Evolutionary conservation across 2,797 vertebrate genomes (phyloP).

Genomic region (Fistularia commersonii): DNA sequence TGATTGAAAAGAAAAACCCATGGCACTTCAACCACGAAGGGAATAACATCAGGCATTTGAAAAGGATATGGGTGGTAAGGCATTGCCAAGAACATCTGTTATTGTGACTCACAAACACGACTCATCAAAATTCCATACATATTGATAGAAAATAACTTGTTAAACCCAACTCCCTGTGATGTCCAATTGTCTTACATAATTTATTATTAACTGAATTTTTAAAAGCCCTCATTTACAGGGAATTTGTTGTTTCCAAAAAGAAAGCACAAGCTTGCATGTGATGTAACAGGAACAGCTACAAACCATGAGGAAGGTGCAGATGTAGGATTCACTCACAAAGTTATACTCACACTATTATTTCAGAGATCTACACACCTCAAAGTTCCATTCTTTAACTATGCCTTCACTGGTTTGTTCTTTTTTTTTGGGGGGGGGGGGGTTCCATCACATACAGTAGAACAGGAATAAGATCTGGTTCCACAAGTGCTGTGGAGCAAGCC

Average conservation of each 20-base stretch:
- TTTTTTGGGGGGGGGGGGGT: neutral
- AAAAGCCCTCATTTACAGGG: too few species aligned
- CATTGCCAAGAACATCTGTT: constrained; percentile 15
- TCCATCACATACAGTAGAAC: too few species aligned
- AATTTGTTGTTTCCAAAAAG: neutral
- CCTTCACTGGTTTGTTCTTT: neutral
- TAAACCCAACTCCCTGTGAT: too few species aligned
- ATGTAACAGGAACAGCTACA: neutral
- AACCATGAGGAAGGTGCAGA: too few species aligned
- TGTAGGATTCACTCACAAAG: too few species aligned
- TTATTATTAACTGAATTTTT: too few species aligned
- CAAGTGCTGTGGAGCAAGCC: constrained; percentile 17
- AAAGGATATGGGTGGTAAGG: constrained; percentile 47
- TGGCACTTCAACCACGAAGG: constrained; percentile 38
- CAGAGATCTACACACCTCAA: neutral
- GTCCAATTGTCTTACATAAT: too few species aligned
- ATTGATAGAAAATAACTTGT: neutral
- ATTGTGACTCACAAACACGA: neutral
- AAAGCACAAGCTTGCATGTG: constrained; percentile 7
- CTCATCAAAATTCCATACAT: neutral
- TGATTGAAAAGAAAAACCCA: constrained; percentile 21
- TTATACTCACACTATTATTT: neutral
- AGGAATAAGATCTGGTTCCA: constrained; percentile 7
- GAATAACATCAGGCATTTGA: constrained; percentile 30
- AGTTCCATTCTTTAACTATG: too few species aligned